These are phyloP conservation scores for Limnephilus marmoratus DNA, from an alignment of 2,888 invertebrate species.

Conservation along the genomic window DNA sequence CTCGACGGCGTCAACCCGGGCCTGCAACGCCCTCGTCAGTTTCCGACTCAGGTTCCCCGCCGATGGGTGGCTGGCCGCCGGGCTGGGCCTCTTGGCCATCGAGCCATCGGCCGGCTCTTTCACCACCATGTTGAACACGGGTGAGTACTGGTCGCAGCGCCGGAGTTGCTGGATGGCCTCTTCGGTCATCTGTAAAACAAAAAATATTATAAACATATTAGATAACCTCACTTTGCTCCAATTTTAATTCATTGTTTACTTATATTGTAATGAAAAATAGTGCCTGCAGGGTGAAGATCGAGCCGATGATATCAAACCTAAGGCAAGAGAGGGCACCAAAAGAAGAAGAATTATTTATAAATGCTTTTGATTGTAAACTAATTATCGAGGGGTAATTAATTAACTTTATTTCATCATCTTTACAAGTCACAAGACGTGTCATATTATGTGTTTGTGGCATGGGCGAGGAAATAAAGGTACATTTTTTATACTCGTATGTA, in stretches of 20 bases:
- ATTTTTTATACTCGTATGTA: too few relatives aligned
- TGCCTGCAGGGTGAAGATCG: too few relatives aligned
- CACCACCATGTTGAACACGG: constrained; percentile 84
- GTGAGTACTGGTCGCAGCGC: constrained; percentile 82
- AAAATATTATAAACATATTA: not conserved
- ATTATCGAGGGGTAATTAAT: too few relatives aligned
- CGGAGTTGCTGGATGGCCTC: constrained; percentile 80
- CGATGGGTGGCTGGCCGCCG: constrained; percentile 76
- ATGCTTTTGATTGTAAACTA: too few relatives aligned
- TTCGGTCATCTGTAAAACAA: constrained; percentile 74
- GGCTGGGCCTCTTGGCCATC: constrained; percentile 75
- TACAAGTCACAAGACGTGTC: too few relatives aligned
- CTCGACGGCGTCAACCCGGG: constrained; percentile 84
- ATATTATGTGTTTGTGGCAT: too few relatives aligned
- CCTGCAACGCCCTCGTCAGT: constrained; percentile 82
- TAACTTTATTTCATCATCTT: too few relatives aligned
- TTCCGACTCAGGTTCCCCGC: constrained; percentile 81
- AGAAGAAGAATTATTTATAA: too few relatives aligned
- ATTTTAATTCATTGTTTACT: not conserved
- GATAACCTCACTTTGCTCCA: not conserved
- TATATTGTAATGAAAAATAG: too few relatives aligned
- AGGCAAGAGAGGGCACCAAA: too few relatives aligned
- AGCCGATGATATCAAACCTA: too few relatives aligned
- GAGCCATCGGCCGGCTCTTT: constrained; percentile 76
- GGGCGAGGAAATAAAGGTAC: too few relatives aligned